A percentile compares a stretch with the other conserved stretches of the same genome.
Conservation (phyloP, 2,113 vertebrate species). For the Syrrhaptes paradoxus region DNA sequence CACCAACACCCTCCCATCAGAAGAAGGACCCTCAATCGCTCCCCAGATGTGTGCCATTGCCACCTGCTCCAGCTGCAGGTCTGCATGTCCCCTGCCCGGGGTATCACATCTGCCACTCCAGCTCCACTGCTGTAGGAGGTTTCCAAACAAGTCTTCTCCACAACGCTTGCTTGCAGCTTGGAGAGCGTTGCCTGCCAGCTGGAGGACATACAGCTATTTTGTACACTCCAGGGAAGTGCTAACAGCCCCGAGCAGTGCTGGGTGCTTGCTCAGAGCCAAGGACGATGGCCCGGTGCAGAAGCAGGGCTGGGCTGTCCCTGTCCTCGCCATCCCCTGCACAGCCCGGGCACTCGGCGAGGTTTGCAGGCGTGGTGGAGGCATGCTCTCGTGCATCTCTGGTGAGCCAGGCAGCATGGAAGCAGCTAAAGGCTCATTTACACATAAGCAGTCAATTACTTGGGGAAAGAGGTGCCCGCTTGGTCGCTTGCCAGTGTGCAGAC, state of each 20-base stretch:
- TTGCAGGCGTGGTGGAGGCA: background rate
- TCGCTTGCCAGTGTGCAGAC: background rate
- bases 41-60: accelerated
- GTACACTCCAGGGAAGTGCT: background rate
- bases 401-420: background rate
- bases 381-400: background rate
- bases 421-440: background rate
- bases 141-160: background rate
- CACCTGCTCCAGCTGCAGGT: background rate
- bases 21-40: background rate
- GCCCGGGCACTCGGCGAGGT: accelerated
- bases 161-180: background rate
- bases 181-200: background rate
- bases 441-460: background rate
- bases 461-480: slow-evolving; percentile 32
- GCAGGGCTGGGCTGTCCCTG: background rate
- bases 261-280: background rate
- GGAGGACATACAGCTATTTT: background rate
- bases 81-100: background rate
- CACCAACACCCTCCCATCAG: background rate
- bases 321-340: background rate
- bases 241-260: background rate
- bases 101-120: background rate
- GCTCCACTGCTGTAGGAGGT: background rate
- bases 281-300: background rate